Percentiles rank a stretch among this genome's conserved stretches.
Conservation (phyloP, 2,113 vertebrate genomes). For the Struthio camelus region DNA sequence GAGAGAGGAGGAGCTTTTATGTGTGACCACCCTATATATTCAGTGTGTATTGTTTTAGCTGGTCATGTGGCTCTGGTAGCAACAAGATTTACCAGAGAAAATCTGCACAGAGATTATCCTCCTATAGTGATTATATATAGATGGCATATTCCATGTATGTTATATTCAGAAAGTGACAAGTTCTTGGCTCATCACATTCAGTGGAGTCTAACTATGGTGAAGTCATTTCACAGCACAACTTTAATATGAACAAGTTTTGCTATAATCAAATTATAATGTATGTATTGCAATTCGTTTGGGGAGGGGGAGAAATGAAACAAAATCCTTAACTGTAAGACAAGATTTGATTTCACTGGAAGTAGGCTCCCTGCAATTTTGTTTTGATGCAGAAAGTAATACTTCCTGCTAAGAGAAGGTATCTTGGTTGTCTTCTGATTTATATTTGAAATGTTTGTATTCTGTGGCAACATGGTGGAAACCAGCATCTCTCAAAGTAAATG, state of each 20-base stretch:
- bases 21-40: neutral
- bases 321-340: conserved; percentile 53
- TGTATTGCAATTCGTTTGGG: conserved; percentile 48
- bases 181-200: conserved; percentile 66
- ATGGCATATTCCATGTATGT: conserved; percentile 68
- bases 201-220: conserved; percentile 69
- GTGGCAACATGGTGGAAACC: conserved; percentile 41
- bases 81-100: conserved; percentile 67
- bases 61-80: conserved; percentile 29
- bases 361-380: neutral
- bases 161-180: conserved; percentile 70
- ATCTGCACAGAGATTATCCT: conserved; percentile 69
- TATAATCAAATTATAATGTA: conserved; percentile 68
- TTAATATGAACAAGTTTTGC: conserved; percentile 67
- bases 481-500: conserved; percentile 56
- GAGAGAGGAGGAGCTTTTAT: conserved; percentile 13
- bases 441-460: conserved; percentile 63
- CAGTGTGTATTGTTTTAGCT: neutral
- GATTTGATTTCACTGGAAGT: conserved; percentile 51
- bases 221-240: conserved; percentile 71
- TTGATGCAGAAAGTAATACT: neutral
- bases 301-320: neutral
- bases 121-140: conserved; percentile 66
- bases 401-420: conserved; percentile 47
- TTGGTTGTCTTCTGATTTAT: conserved; percentile 42